These are phyloP conservation scores for Dendrolimus punctatus DNA, from an alignment of 1,140 invertebrate genomes.

Conservation along the genomic window DNA sequence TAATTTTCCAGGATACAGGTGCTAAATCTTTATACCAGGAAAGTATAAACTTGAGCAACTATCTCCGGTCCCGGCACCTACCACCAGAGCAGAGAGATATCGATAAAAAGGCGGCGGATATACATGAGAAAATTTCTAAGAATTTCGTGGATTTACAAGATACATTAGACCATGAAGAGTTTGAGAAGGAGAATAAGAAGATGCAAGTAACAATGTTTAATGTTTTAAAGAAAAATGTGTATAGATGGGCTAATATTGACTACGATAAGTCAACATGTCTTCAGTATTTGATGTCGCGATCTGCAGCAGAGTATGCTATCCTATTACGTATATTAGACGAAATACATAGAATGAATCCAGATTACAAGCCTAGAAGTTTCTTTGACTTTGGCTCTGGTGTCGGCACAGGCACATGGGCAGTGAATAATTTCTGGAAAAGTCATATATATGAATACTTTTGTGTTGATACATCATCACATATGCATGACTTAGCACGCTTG, in stretches of 20 bases:
- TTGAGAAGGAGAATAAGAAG: constrained; percentile 41
- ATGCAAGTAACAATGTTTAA: constrained; percentile 57
- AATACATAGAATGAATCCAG: constrained; percentile 74
- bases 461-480: constrained; percentile 84
- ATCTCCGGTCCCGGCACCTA: constrained; percentile 74
- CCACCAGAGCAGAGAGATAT: constrained; percentile 76
- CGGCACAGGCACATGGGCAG: constrained; percentile 88
- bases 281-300: constrained; percentile 80
- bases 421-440: constrained; percentile 79
- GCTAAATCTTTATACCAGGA: constrained; percentile 70
- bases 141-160: constrained; percentile 37
- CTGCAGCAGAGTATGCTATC: constrained; percentile 83
- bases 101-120: constrained; percentile 48
- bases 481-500: constrained; percentile 85
- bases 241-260: constrained; percentile 81
- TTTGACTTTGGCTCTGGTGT: constrained; percentile 95
- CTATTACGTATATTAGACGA: constrained; percentile 82
- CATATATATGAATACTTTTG: constrained; percentile 86
- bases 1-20: constrained; percentile 72
- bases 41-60: constrained; percentile 70
- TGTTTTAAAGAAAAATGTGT: constrained; percentile 73
- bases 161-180: constrained; percentile 42
- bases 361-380: constrained; percentile 83
- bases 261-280: constrained; percentile 77
- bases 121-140: constrained; percentile 44